Percentiles rank a stretch among this genome's conserved stretches.
phyloP scores from a whole-genome alignment of 1,140 invertebrate genomes.

The Drosophila baimaii region DNA sequence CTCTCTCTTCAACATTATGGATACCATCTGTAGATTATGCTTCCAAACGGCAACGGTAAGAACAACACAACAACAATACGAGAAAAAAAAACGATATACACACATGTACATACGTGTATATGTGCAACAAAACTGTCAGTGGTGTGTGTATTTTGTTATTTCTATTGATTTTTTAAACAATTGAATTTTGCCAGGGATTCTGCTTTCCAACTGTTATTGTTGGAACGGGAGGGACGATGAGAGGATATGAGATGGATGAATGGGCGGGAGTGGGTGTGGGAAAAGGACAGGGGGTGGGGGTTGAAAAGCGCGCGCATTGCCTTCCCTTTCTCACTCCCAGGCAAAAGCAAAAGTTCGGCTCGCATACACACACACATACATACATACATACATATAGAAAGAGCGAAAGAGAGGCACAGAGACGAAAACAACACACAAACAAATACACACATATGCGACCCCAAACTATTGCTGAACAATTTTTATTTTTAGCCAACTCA shows the following conservation, averaged over 20 bases:
- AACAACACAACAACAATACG: slow-evolving; percentile 7
- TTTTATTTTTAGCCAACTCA: slow-evolving; percentile 81
- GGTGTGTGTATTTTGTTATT: slow-evolving; percentile 80
- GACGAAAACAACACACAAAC: slow-evolving; percentile 37
- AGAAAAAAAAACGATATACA: slow-evolving; percentile 14
- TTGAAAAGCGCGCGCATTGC: slow-evolving; percentile 78
- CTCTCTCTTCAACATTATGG: slow-evolving; percentile 65
- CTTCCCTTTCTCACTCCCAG: slow-evolving; percentile 35
- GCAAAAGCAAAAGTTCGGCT: slow-evolving; percentile 44
- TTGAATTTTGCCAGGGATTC: slow-evolving; percentile 43
- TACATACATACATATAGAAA: not conserved
- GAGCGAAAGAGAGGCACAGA: slow-evolving; percentile 17
- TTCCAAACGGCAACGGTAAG: slow-evolving; percentile 84
- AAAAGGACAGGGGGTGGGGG: slow-evolving; percentile 54
- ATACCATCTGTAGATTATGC: slow-evolving; percentile 84
- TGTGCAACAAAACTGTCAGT: slow-evolving; percentile 49
- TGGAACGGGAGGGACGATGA: slow-evolving; percentile 3
- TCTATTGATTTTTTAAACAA: slow-evolving; percentile 79
- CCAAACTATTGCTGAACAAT: slow-evolving; percentile 67
- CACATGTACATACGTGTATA: slow-evolving; percentile 17
- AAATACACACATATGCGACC: slow-evolving; percentile 41
- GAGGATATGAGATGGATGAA: slow-evolving; percentile 14
- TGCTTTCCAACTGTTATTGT: slow-evolving; percentile 30
- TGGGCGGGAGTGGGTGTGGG: slow-evolving; percentile 29
- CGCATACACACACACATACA: slow-evolving; percentile 40